Base-by-base conservation (phyloP, 1,140 invertebrate genomes). In the Caerostris extrusa region DNA sequence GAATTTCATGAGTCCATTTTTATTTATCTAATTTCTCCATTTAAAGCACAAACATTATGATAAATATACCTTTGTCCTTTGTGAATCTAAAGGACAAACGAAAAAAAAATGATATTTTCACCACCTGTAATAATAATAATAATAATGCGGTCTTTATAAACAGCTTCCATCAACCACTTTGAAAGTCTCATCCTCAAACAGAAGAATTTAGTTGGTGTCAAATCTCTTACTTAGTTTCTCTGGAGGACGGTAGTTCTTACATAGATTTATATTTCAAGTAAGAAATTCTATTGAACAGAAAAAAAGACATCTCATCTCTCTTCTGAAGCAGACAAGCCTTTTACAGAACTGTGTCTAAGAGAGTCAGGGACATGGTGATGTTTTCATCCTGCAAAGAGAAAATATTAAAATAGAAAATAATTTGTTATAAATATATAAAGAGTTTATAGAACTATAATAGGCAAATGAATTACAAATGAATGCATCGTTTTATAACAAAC, bases 311-410 rank as follows among this genome's bases (percentile, higher is more conserved):
- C 8, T 83, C n/a, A n/a, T n/a, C 56, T 83, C 12, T 83, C 14
- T n/a, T n/a, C 4, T 19, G 6, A 7, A 17, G 14, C 12, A 19
- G n/a, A 17, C 57, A 57, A 57, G n/a, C 14, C 5, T 86, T 6
- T 95, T 85, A 95, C 53, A 95, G 89, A 34, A 95, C 89, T 19
- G 95, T 95, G 83, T 95, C 95, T 61, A 95, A 83, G 34, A 95
- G 94, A 53, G 57, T 91, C n/a, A 95, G 81, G 60, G 95, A 95
- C 57, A 94, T 94, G 5, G 91, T 94, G 17, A 95, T 95, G 55
- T 92, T 94, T 93, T 95, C 95, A 94, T 95, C 95, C 95, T 95
- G 81, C 12, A 93, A 86, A 69, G 56, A 82, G 34, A 34, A 34
- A 34, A 34, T 1, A 2, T 34, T 1, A 34, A 34, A 34, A 58